Percentiles rank a stretch among this genome's conserved stretches.
Evolutionary conservation across 2,113 vertebrate species (phyloP).

Genomic region (Rhegmatorhina hoffmannsi): DNA sequence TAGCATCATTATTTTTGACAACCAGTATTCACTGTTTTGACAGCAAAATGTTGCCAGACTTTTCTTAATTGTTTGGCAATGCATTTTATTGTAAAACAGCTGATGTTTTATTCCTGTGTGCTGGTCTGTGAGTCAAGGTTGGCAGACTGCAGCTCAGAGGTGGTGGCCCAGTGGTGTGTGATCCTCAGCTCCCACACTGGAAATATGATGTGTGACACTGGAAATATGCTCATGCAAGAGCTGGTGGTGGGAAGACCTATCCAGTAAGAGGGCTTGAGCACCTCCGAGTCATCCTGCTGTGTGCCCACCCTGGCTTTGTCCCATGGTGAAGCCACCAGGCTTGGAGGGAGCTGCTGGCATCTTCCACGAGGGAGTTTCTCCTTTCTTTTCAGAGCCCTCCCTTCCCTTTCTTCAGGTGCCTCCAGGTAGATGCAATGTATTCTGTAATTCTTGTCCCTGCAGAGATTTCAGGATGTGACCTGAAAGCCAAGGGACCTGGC

Average conservation of each 20-base stretch:
- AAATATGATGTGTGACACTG: not conserved
- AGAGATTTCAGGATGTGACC: not conserved
- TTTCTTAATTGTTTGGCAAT: slow-evolving; percentile 10
- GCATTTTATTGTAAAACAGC: not conserved
- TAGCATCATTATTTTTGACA: slow-evolving; percentile 15
- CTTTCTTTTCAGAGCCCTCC: not conserved
- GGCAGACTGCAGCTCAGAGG: not conserved
- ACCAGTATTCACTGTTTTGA: not conserved
- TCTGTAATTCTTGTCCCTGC: not conserved
- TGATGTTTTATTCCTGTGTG: not conserved
- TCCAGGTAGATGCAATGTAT: not conserved
- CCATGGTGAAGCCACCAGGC: not conserved
- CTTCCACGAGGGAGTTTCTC: not conserved
- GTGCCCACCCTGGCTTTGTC: not conserved
- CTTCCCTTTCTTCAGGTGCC: not conserved
- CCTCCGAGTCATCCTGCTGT: not conserved
- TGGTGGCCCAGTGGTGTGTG: not conserved
- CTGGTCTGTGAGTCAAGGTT: not conserved
- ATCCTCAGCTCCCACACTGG: not conserved
- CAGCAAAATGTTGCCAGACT: slow-evolving; percentile 15
- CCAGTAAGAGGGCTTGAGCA: not conserved
- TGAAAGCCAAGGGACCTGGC: not conserved
- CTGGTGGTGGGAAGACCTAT: not conserved
- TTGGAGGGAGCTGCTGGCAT: not conserved
- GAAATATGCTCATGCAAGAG: not conserved